phyloP scores from a whole-genome alignment of 2,888 invertebrate genomes.

The Alcis repandata region DNA sequence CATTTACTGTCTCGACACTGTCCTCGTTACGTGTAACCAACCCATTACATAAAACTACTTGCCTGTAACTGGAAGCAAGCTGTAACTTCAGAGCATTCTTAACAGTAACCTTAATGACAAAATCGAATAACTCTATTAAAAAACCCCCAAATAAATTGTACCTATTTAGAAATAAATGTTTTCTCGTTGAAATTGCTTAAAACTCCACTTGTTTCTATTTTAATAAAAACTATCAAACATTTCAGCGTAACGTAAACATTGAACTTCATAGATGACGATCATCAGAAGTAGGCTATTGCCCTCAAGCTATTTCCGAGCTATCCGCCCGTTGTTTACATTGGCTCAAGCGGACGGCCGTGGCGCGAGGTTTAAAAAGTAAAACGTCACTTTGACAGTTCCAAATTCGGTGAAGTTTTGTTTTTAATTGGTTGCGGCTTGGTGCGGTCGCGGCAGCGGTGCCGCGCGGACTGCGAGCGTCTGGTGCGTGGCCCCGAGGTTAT shows the following conservation, averaged over 20 bases:
- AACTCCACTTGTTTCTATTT: constrained; percentile 22
- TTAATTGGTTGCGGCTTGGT: constrained; percentile 31
- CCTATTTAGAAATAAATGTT: too few relatives aligned
- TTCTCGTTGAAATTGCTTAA: background rate
- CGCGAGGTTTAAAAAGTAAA: constrained; percentile 26
- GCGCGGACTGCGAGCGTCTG: constrained; percentile 69
- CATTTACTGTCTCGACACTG: too few relatives aligned
- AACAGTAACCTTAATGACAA: too few relatives aligned
- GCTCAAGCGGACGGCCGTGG: constrained; percentile 46
- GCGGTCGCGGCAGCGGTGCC: constrained; percentile 63
- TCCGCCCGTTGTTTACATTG: constrained; percentile 62
- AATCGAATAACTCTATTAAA: too few relatives aligned
- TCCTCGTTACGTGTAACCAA: too few relatives aligned
- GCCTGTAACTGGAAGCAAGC: too few relatives aligned
- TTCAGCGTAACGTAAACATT: constrained; percentile 49
- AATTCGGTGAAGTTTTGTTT: constrained; percentile 36
- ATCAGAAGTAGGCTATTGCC: constrained; percentile 65
- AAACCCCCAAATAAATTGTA: background rate
- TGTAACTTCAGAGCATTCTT: too few relatives aligned
- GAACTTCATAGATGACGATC: constrained; percentile 55
- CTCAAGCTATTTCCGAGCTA: constrained; percentile 65
- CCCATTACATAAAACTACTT: too few relatives aligned
- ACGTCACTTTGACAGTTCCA: constrained; percentile 29
- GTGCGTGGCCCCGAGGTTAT: constrained; percentile 67
- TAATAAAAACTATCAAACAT: constrained; percentile 29